These are phyloP conservation scores for Acanthosepion pharaonis DNA, from an alignment of 2,888 invertebrate genomes.

Conservation along the genomic window DNA sequence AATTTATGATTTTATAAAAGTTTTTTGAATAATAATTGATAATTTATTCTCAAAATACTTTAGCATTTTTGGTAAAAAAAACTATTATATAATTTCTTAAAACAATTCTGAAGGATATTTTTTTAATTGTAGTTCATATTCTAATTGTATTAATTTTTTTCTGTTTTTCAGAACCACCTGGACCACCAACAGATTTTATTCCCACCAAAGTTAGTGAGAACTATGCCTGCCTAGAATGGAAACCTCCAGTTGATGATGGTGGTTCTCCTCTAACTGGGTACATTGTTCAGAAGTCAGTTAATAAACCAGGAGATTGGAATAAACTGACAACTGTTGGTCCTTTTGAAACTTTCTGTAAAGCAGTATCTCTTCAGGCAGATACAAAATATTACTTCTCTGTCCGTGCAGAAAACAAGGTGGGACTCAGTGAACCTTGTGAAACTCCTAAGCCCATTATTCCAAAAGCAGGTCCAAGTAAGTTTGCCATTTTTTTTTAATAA, in stretches of 20 bases:
- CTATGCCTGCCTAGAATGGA: conserved; percentile 69
- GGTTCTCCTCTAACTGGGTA: conserved; percentile 69
- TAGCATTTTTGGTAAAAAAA: not conserved
- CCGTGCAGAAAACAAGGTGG: conserved; percentile 71
- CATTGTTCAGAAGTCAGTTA: conserved; percentile 60
- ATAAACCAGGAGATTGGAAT: conserved; percentile 63
- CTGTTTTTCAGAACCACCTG: conserved; percentile 48
- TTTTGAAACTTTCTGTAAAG: conserved; percentile 63
- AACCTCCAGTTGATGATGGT: conserved; percentile 68
- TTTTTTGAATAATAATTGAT: not conserved
- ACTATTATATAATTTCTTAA: not conserved
- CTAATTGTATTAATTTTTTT: not conserved
- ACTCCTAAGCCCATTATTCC: conserved; percentile 56
- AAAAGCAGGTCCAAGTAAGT: conserved; percentile 43
- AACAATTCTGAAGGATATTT: conserved; percentile 2
- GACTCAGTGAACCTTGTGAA: conserved; percentile 62
- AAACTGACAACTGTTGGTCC: conserved; percentile 62
- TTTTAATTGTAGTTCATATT: not conserved
- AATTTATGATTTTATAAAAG: not conserved
- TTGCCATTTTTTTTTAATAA: conserved; percentile 50
- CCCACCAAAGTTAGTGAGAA: conserved; percentile 59
- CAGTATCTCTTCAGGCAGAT: conserved; percentile 66
- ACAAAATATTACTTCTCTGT: conserved; percentile 72
- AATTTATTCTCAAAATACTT: not conserved
- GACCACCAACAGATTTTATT: conserved; percentile 50